phyloP scores from a whole-genome alignment of 2,113 vertebrate species.

The Elaphurus davidianus region DNA sequence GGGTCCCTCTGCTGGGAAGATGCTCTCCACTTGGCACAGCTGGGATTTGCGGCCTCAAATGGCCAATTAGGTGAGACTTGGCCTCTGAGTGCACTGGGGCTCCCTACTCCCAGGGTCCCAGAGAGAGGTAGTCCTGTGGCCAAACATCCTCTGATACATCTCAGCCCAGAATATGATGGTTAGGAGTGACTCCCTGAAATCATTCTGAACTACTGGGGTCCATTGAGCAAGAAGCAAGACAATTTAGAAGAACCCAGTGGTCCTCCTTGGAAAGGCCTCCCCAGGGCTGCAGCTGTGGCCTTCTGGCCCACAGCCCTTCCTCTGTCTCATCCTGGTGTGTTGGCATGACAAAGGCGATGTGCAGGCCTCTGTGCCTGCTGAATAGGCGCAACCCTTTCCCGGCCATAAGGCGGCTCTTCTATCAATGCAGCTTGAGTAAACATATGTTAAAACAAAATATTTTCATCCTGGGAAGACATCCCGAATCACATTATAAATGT shows the following conservation, averaged over 20 bases:
- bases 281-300: too few species aligned
- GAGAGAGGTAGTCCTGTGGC: not conserved
- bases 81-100: not conserved
- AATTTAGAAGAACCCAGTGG: not conserved
- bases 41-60: not conserved
- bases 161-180: not conserved
- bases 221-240: not conserved
- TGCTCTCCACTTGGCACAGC: not conserved
- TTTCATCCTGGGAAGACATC: not conserved
- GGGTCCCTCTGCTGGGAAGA: not conserved
- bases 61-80: not conserved
- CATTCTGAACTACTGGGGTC: not conserved
- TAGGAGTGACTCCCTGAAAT: not conserved
- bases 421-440: too few species aligned
- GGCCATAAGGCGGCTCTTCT: fast-evolving
- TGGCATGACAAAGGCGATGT: not conserved
- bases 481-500: not conserved
- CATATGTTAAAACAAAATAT: not conserved
- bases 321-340: too few species aligned
- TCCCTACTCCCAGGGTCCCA: not conserved
- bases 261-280: too few species aligned
- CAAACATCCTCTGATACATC: not conserved
- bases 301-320: not conserved
- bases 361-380: not conserved
- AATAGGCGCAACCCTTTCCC: not conserved